Evolutionary conservation across 2,888 invertebrate species (phyloP), one percentile per base, ranked within the genome.

Genomic region (Pollenia amentaria): DNA sequence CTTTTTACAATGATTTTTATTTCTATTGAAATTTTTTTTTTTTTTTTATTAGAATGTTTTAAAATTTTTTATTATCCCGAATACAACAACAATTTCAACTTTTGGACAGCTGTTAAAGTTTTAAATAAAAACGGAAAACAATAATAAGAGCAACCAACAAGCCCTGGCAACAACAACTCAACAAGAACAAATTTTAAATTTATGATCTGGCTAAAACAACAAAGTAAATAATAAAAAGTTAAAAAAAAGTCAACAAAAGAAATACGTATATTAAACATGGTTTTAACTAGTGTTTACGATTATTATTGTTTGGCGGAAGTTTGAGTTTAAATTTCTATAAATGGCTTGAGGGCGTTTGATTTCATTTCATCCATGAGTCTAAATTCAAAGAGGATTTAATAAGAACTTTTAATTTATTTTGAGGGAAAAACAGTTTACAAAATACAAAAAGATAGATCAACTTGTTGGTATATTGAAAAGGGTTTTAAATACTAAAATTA

Each of bases 361-460:
- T 38, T 46, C n/a, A 29, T 21, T 62, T 70, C 16, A 42, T 48
- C 18, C 16, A 60, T 53, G 9, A 64, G 64, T 42, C 44, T n/a
- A 2, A 51, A 57, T 60, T 67, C 42, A 11, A 48, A 29, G 6
- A 62, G 53, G 80, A 67, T 84, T 84, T 29, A 29, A 29, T 29
- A 84, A 55, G 72, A 84, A 87, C 53, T 87, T 84, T 65, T 48
- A 79, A 75, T 79, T 83, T 44, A 70, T 78, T 70, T 85, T 12
- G n/a, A 55, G 65, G 48, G 2, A 29, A 11, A 48, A 62, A 44
- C 8, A 1, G 11, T 40, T 3, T 1, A 38, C 16, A 60, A 51
- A 48, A 14, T 60, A 48, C 12, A 55, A 51, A 53, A 11, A 12
- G 53, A 21, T 11, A 21, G 8, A 14, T n/a, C 9, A 11, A 21